phyloP scores from a whole-genome alignment of 2,113 vertebrate species.

The Cyanoderma ruficeps region DNA sequence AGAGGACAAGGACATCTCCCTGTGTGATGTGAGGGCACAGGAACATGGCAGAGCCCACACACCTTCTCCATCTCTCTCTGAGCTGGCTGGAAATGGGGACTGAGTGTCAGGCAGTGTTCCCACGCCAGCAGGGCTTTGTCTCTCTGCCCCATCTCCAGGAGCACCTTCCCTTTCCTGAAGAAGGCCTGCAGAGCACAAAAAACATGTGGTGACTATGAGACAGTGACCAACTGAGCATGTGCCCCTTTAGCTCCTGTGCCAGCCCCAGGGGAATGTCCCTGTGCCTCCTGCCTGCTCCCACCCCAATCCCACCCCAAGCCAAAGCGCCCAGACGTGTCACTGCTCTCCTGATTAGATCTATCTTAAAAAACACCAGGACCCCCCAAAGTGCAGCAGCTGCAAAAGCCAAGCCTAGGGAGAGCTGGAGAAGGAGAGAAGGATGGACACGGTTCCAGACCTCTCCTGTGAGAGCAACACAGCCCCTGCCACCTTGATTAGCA shows the following conservation, averaged over 20 bases:
- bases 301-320: background rate
- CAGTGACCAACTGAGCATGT: background rate
- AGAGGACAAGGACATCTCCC: background rate
- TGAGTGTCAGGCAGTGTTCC: conserved; percentile 81
- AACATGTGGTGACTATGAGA: background rate
- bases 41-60: rapidly evolving
- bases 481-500: background rate
- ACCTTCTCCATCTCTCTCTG: conserved; percentile 78
- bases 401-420: background rate
- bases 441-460: rapidly evolving
- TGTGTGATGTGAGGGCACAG: background rate
- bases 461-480: background rate
- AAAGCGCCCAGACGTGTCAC: rapidly evolving
- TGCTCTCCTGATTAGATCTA: background rate
- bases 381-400: background rate
- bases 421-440: background rate
- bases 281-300: background rate
- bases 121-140: conserved; percentile 79
- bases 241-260: background rate
- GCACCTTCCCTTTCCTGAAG: conserved; percentile 85
- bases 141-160: conserved; percentile 82
- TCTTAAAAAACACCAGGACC: background rate
- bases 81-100: conserved; percentile 75
- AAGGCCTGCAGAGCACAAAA: conserved; percentile 73
- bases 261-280: background rate